These are phyloP conservation scores for Tetraodon nigroviridis DNA, from an alignment of 2,113 vertebrate species.

Conservation along the genomic window DNA sequence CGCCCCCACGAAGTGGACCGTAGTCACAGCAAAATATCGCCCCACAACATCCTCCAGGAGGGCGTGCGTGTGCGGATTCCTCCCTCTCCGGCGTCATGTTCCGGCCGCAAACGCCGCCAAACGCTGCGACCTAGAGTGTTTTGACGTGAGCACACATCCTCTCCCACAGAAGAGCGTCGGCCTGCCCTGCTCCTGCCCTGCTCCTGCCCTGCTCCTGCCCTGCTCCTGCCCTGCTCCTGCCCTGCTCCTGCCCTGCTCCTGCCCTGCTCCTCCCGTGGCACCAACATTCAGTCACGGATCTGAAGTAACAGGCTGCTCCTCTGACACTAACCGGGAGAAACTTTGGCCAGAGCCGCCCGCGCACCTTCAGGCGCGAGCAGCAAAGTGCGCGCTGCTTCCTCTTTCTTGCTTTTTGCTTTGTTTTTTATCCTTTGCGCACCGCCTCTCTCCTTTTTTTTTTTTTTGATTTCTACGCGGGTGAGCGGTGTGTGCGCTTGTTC, in stretches of 20 bases:
- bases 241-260: slow-evolving; percentile 10
- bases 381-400: neutral
- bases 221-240: slow-evolving; percentile 20
- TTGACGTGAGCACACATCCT: slow-evolving; percentile 13
- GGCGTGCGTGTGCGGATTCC: slow-evolving; percentile 4
- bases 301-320: slow-evolving; percentile 43
- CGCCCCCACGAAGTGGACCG: slow-evolving; percentile 60
- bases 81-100: slow-evolving; percentile 17
- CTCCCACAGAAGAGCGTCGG: slow-evolving; percentile 35
- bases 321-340: slow-evolving; percentile 37
- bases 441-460: slow-evolving; percentile 53
- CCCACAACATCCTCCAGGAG: slow-evolving; percentile 23
- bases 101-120: slow-evolving; percentile 16
- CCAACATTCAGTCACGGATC: slow-evolving; percentile 30
- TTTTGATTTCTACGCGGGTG: slow-evolving; percentile 62
- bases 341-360: slow-evolving; percentile 31
- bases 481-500: slow-evolving; percentile 37
- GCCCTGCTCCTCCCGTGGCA: slow-evolving; percentile 9
- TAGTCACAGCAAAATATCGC: slow-evolving; percentile 43
- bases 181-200: slow-evolving; percentile 8
- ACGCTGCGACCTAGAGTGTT: neutral
- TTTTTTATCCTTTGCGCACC: slow-evolving; percentile 15
- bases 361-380: slow-evolving; percentile 44
- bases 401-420: neutral
- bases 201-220: slow-evolving; percentile 5